phyloP scores from a whole-genome alignment of 1,140 invertebrate species.

The Neodiprion virginianus region DNA sequence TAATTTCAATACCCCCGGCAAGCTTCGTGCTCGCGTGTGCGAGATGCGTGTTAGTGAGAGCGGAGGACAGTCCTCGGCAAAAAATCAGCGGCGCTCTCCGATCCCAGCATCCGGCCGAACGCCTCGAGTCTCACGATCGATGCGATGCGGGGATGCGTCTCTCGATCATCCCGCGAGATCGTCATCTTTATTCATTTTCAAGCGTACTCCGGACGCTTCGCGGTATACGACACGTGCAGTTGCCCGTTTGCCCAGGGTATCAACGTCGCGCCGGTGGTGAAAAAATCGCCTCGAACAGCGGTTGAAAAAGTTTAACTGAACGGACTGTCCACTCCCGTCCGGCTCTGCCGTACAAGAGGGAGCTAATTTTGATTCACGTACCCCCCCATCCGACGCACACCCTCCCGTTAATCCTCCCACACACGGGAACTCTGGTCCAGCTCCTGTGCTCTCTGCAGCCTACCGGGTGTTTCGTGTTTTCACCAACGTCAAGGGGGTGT shows the following conservation, averaged over 20 bases:
- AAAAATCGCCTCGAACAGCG: not conserved
- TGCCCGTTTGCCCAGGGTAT: not conserved
- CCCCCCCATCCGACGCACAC: constrained; percentile 2
- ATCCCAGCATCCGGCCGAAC: not conserved
- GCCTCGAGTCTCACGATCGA: no score
- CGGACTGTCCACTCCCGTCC: constrained; percentile 2
- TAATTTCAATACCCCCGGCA: constrained; percentile 48
- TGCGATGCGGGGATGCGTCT: no score
- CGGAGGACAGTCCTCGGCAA: constrained; percentile 7
- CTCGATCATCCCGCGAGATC: no score
- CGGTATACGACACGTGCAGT: not conserved
- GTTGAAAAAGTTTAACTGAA: not conserved
- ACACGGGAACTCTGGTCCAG: not conserved
- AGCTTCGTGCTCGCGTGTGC: constrained; percentile 23
- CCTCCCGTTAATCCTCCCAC: constrained; percentile 8
- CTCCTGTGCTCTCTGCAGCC: not conserved
- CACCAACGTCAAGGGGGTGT: not conserved
- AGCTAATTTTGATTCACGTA: constrained; percentile 45
- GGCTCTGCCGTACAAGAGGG: constrained; percentile 29
- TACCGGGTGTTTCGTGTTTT: constrained; percentile 7
- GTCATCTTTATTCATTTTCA: no score
- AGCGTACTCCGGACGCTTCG: no score
- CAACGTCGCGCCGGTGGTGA: not conserved
- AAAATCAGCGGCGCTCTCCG: not conserved
- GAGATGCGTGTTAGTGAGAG: constrained; percentile 6